Evolutionary conservation across 1,140 invertebrate genomes (phyloP), one percentile per base, ranked within the genome.

Genomic region (Drosophila murphyi): DNA sequence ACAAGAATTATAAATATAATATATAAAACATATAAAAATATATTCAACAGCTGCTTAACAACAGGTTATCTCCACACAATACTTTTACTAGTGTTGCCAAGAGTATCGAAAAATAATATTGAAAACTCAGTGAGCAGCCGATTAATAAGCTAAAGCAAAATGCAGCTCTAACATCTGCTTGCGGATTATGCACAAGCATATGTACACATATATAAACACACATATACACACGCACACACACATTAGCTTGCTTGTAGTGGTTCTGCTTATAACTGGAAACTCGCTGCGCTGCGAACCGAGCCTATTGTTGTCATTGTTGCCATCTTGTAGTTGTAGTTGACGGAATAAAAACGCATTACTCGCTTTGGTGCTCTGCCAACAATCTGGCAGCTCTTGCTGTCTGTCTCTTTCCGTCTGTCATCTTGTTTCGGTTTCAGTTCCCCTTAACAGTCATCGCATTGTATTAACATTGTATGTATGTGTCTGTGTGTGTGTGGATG

Each of bases 221-320:
- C 20, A 20, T 20, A 20, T 20, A 20, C 20, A 20, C 20, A 20
- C 20, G 20, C 20, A 20, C 20, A 20, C 20, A 2, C 0, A 20
- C 20, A 20, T 20, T 1, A 20, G 20, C 34, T 28, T 20, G 34
- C 5, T 12, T 55, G 8, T 45, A 8, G 1, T 39, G 8, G 5
- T 37, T 37, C 2, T 35, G 41, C 35, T 57, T 32, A 7, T 32
- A 62, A 32, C 37, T 39, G 51, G 10, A 72, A 39, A 48, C 34
- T 72, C 28, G 7, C 39, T 31, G 34, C 39, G 50, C 29, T 20
- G 57, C 39, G 62, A 48, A 6, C 34, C 35, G 39, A n/a, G 59
- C 57, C 69, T 77, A 73, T 80, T 76, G 69, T 80, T 80, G 74
- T 80, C 74, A 77, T 73, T 80, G 74, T 77, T 73, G 60, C 73